Base-by-base conservation (phyloP, 1,140 invertebrate genomes). In the Neodiprion fabricii region DNA sequence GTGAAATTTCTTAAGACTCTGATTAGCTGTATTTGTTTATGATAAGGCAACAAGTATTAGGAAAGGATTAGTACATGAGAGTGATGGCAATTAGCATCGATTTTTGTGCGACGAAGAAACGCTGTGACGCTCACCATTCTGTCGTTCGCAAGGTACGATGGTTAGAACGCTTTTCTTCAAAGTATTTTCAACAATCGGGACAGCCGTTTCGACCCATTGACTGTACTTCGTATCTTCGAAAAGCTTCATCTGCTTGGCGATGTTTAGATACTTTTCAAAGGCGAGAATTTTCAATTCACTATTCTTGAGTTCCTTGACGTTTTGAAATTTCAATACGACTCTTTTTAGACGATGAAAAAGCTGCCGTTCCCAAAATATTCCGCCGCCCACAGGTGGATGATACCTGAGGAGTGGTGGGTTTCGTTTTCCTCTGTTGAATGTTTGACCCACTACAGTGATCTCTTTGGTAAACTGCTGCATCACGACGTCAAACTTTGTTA, bases 401-500 rank as follows among this genome's bases (percentile, higher is more conserved):
- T 96, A 91, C 68, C 92, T 91, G 12, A 94, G 89, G 12, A 96
- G 81, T 1, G 95, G 94, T 0, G 96, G 96, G 74, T 91, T 89
- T 75, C 92, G 75, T 91, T 91, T 84, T 90, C 90, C 86, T 86
- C 92, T 92, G 75, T 91, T 89, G 81, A 94, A 96, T 71, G 91
- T 90, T 50, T 90, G 85, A 78, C 94, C 92, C 1, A 95, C 90
- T 1, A 85, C 87, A 72, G 90, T 88, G 28, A 97, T 92, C 89
- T 98, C 96, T 76, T 94, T 93, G 72, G 91, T 92, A 83, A 96
- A 97, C 80, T 96, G 95, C 47, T 93, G 89, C 85, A 97, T 90
- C n/a, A 97, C 92, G 12, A 95, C 91, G 73, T 96, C 94, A 84
- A 96, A 97, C 82, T 97, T 97, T 21, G 91, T 92, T 76, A 93